phyloP scores from a whole-genome alignment of 1,140 invertebrate genomes.

The Drosophila guanche region DNA sequence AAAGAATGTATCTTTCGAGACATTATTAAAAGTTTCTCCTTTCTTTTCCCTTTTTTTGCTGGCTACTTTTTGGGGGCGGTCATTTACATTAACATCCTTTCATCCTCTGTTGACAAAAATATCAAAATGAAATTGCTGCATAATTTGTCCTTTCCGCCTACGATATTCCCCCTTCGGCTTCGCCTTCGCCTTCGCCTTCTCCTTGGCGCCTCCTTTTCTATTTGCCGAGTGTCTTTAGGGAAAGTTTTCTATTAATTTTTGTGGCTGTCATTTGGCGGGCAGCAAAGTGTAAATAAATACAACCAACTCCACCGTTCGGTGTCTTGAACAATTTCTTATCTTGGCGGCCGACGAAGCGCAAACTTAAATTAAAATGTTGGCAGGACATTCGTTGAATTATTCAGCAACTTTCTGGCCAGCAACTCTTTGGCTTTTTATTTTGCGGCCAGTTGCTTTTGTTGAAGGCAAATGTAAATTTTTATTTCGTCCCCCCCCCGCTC shows the following conservation, averaged over 20 bases:
- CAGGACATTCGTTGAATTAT: slow-evolving; percentile 80
- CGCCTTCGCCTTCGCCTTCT: no score
- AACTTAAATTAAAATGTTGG: slow-evolving; percentile 82
- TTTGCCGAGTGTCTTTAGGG: slow-evolving; percentile 58
- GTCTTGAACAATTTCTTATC: slow-evolving; percentile 64
- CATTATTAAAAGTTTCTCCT: slow-evolving; percentile 76
- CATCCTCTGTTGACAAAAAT: slow-evolving; percentile 69
- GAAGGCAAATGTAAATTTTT: slow-evolving; percentile 49
- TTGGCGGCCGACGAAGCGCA: slow-evolving; percentile 69
- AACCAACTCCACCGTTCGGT: slow-evolving; percentile 6
- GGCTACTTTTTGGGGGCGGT: slow-evolving; percentile 58
- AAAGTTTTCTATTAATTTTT: slow-evolving; percentile 82
- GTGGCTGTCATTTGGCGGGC: slow-evolving; percentile 67
- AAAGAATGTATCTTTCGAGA: slow-evolving; percentile 68
- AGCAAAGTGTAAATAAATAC: slow-evolving; percentile 80
- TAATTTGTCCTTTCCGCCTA: slow-evolving; percentile 75
- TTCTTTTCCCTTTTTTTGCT: slow-evolving; percentile 26
- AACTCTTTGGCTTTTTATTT: slow-evolving; percentile 42
- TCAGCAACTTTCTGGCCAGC: slow-evolving; percentile 57
- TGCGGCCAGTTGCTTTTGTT: slow-evolving; percentile 46
- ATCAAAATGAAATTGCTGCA: slow-evolving; percentile 82
- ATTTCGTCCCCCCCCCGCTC: neutral
- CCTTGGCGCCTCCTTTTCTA: slow-evolving; percentile 44
- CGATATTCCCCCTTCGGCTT: no score
- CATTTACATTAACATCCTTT: slow-evolving; percentile 82